These are phyloP conservation scores for Diogma glabrata DNA, from an alignment of 2,888 invertebrate species.

Conservation along the genomic window DNA sequence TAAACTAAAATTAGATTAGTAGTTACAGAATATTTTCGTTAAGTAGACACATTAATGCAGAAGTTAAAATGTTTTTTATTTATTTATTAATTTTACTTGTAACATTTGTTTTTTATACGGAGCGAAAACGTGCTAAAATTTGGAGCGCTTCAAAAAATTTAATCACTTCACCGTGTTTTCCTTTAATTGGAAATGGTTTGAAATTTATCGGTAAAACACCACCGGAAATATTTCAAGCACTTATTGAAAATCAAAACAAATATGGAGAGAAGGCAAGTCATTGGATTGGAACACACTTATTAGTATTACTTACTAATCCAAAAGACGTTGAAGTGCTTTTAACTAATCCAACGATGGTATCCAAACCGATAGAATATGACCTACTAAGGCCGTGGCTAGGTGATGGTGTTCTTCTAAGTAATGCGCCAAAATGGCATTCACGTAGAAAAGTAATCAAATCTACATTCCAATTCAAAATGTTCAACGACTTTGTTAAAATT, in stretches of 20 bases:
- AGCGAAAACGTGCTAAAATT: no score
- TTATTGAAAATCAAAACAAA: neutral
- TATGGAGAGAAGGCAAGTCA: constrained; percentile 2
- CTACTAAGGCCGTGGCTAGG: constrained; percentile 24
- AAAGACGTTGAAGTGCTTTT: constrained; percentile 23
- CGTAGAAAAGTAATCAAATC: constrained; percentile 57
- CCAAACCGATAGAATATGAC: constrained; percentile 37
- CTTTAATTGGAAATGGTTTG: constrained; percentile 26
- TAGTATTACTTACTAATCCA: constrained; percentile 10
- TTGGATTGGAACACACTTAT: constrained; percentile 10
- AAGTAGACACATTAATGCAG: no score
- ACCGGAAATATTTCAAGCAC: neutral
- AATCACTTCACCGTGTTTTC: constrained; percentile 26
- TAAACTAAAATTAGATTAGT: no score
- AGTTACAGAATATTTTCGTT: no score
- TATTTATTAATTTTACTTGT: no score
- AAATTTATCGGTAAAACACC: constrained; percentile 8
- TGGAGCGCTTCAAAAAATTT: no score
- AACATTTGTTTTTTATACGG: no score
- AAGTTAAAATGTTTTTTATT: no score
- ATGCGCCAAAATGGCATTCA: constrained; percentile 43
- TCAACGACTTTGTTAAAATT: constrained; percentile 52
- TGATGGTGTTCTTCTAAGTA: neutral
- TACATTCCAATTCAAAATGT: constrained; percentile 61
- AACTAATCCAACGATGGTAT: constrained; percentile 35